These are phyloP conservation scores for Agriotes lineatus DNA, from an alignment of 2,888 invertebrate genomes.

Conservation along the genomic window DNA sequence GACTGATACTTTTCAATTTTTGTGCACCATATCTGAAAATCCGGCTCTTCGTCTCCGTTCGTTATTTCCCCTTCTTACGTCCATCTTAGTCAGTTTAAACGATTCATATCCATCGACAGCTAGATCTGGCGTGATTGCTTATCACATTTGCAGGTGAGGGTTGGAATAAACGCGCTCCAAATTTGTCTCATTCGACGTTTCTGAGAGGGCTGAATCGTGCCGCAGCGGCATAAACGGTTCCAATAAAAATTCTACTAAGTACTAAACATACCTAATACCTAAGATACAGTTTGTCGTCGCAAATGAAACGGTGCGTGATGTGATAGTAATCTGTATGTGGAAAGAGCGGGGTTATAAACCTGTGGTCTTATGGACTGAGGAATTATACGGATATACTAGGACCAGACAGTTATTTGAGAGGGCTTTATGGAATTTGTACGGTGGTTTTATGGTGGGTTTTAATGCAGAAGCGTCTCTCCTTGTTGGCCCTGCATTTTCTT, in stretches of 20 bases:
- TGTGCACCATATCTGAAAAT: no score
- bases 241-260: no score
- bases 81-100: slow-evolving; percentile 7
- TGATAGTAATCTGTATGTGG: slow-evolving; percentile 17
- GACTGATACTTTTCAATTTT: no score
- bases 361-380: neutral
- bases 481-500: neutral
- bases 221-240: no score
- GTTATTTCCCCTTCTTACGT: slow-evolving; percentile 3
- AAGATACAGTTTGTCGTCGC: slow-evolving; percentile 13
- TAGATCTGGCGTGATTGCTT: slow-evolving; percentile 2
- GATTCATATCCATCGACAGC: slow-evolving; percentile 21
- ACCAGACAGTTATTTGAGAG: slow-evolving; percentile 13
- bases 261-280: neutral
- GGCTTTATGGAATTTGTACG: slow-evolving; percentile 19
- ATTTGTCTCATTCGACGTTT: neutral
- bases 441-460: slow-evolving; percentile 9
- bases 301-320: slow-evolving; percentile 18
- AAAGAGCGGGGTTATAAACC: slow-evolving; percentile 12
- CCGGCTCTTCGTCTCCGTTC: slow-evolving; percentile 1
- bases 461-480: neutral
- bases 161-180: neutral
- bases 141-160: slow-evolving; percentile 10
- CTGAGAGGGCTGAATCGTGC: no score
- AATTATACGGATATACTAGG: slow-evolving; percentile 10